These are phyloP conservation scores for Petrocephalus zakoni DNA, from an alignment of 2,113 vertebrate genomes.

Conservation along the genomic window DNA sequence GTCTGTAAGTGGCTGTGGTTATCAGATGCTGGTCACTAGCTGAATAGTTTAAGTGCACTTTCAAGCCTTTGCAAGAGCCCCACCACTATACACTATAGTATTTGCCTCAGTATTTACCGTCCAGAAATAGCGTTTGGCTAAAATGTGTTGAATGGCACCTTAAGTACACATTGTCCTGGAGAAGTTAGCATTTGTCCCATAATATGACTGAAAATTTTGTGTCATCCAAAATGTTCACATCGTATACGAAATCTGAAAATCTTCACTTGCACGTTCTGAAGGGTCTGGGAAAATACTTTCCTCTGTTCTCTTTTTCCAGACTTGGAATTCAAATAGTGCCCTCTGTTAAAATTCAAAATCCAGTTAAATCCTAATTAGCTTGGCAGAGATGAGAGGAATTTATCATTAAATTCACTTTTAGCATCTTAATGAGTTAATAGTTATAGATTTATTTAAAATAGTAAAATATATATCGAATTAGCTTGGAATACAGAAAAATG, in stretches of 20 bases:
- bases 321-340: constrained; percentile 9
- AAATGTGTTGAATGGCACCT: constrained; percentile 12
- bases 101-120: too few relatives aligned
- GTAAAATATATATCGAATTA: neutral
- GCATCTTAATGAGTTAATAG: neutral
- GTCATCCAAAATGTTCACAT: constrained; percentile 44
- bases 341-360: constrained; percentile 17
- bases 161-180: constrained; percentile 29
- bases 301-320: neutral
- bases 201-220: constrained; percentile 40
- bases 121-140: constrained; percentile 17
- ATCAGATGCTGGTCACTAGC: neutral
- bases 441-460: neutral
- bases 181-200: constrained; percentile 37
- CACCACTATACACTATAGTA: neutral
- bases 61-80: neutral
- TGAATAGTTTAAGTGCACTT: neutral
- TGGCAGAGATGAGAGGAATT: neutral
- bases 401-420: constrained; percentile 13
- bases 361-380: constrained; percentile 19
- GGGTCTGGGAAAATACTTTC: constrained; percentile 10
- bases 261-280: constrained; percentile 10
- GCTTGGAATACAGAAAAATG: neutral
- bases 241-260: constrained; percentile 29
- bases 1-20: neutral